These are phyloP conservation scores for Pungitius pungitius DNA, from an alignment of 2,113 vertebrate species.

Conservation along the genomic window DNA sequence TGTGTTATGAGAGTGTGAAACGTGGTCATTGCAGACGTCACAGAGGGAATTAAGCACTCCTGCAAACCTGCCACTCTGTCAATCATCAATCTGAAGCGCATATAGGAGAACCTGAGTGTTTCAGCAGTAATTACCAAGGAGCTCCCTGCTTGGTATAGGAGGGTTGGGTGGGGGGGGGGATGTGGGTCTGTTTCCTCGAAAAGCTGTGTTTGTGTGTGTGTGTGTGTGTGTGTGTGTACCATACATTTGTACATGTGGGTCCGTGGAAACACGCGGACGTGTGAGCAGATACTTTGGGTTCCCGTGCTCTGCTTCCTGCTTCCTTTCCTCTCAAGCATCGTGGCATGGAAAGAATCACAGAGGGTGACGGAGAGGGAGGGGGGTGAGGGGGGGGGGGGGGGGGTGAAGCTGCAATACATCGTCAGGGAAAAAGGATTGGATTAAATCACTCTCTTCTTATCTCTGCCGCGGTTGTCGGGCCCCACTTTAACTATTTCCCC, in stretches of 20 bases:
- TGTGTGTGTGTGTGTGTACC: not conserved
- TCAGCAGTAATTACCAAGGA: slow-evolving; percentile 20
- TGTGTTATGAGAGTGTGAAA: slow-evolving; percentile 48
- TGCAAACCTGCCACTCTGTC: slow-evolving; percentile 40
- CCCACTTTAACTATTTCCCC: not conserved
- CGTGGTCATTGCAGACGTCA: slow-evolving; percentile 53
- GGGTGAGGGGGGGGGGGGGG: not conserved
- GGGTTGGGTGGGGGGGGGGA: slow-evolving; percentile 1
- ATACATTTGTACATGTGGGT: slow-evolving; percentile 35
- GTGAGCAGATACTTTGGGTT: slow-evolving; percentile 22
- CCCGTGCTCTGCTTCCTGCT: slow-evolving; percentile 8
- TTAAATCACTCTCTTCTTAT: slow-evolving; percentile 34
- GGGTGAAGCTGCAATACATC: slow-evolving; percentile 11
- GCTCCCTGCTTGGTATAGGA: not conserved
- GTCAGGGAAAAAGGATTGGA: slow-evolving; percentile 7
- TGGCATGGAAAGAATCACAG: slow-evolving; percentile 63
- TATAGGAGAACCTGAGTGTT: slow-evolving; percentile 1
- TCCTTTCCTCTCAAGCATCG: slow-evolving; percentile 47
- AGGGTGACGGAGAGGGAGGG: not conserved
- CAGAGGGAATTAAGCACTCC: slow-evolving; percentile 33
- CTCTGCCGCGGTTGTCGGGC: not conserved
- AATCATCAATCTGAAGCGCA: slow-evolving; percentile 43
- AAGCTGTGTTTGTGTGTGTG: no score
- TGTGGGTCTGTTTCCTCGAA: not conserved
- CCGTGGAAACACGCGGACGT: slow-evolving; percentile 51